phyloP scores from a whole-genome alignment of 1,140 invertebrate genomes.

The Globodera ellingtonae region DNA sequence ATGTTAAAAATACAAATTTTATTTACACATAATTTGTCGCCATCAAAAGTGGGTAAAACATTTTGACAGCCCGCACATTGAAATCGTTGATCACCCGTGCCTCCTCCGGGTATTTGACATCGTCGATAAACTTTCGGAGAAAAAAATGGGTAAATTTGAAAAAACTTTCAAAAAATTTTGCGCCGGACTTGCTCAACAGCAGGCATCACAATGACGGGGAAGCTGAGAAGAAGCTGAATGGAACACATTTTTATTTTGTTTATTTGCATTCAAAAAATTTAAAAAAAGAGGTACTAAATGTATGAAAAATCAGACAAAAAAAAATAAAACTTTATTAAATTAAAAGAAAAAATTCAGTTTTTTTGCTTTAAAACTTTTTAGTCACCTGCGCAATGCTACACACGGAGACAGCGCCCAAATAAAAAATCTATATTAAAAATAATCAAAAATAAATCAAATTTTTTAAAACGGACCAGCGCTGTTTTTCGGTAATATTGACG shows the following conservation, averaged over 20 bases:
- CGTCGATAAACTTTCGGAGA: constrained; percentile 49
- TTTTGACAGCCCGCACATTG: constrained; percentile 32
- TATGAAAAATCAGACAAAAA: no score
- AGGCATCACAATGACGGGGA: constrained; percentile 49
- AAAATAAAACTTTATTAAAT: no score
- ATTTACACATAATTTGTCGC: constrained; percentile 40
- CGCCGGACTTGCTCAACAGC: constrained; percentile 40
- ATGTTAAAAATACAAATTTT: not conserved
- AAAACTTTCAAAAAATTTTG: not conserved
- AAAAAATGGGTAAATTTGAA: not conserved
- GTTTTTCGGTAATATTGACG: constrained; percentile 48
- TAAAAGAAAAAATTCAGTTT: not conserved
- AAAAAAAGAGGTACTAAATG: no score
- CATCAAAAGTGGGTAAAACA: constrained; percentile 46
- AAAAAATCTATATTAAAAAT: not conserved
- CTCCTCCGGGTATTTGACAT: constrained; percentile 26
- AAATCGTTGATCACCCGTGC: constrained; percentile 10
- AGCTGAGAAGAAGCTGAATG: constrained; percentile 37
- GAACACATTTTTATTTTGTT: not conserved
- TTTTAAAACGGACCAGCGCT: constrained; percentile 22
- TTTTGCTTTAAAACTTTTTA: not conserved
- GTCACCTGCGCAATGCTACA: constrained; percentile 27
- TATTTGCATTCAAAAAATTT: no score
- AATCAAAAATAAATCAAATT: not conserved
- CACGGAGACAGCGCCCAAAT: constrained; percentile 14